A percentile compares a stretch with the other conserved stretches of the same genome.
These are phyloP conservation scores for Amblyornis subalaris DNA, from an alignment of 2,113 vertebrate genomes.

Conservation along the genomic window DNA sequence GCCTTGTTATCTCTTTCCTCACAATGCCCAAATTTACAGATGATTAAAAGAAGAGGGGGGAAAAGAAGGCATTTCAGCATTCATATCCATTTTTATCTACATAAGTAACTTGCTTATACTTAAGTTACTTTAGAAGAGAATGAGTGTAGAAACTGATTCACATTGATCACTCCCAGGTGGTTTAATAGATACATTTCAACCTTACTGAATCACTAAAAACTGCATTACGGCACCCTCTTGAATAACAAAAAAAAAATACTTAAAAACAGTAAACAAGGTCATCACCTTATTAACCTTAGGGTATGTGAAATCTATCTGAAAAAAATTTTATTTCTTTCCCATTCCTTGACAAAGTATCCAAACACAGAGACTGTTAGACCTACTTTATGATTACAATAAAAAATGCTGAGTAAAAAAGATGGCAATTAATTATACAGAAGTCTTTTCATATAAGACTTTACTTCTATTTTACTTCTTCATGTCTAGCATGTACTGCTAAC, in stretches of 20 bases:
- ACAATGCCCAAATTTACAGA: neutral
- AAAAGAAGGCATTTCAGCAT: neutral
- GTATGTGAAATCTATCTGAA: constrained; percentile 73
- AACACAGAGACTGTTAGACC: constrained; percentile 59
- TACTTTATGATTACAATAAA: constrained; percentile 69
- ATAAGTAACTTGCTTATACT: neutral
- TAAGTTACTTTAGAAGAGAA: constrained; percentile 43
- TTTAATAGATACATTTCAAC: constrained; percentile 42
- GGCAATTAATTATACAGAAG: constrained; percentile 59
- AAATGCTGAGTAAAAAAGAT: constrained; percentile 44
- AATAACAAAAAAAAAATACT: constrained; percentile 70
- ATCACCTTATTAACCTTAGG: constrained; percentile 62
- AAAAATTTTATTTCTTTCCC: constrained; percentile 42
- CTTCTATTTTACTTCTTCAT: constrained; percentile 21
- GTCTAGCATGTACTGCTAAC: neutral
- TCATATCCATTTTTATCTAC: constrained; percentile 19
- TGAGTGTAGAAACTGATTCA: constrained; percentile 41
- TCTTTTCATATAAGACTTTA: constrained; percentile 63
- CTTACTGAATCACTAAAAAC: constrained; percentile 38
- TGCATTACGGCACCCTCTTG: constrained; percentile 64
- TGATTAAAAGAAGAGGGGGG: neutral
- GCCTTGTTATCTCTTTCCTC: neutral
- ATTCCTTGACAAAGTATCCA: constrained; percentile 35
- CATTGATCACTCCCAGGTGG: constrained; percentile 46
- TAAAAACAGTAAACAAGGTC: constrained; percentile 63